Conservation (phyloP, 2,797 vertebrate species). For the Hydrophis major region DNA sequence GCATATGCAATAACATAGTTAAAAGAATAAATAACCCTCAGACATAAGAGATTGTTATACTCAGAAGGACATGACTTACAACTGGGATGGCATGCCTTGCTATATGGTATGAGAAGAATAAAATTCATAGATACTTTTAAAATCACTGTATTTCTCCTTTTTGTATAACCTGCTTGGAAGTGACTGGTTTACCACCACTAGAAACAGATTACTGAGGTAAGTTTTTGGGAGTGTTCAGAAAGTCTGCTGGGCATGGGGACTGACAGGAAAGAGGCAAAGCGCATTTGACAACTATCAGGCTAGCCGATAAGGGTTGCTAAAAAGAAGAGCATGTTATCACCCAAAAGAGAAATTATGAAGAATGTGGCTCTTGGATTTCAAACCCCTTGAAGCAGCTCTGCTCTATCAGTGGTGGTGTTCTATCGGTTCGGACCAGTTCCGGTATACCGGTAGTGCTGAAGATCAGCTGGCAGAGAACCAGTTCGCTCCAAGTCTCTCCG, state of each 20-base stretch:
- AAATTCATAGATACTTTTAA: too few relatives aligned
- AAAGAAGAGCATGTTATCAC: not conserved
- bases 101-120: too few relatives aligned
- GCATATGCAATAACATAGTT: too few relatives aligned
- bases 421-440: too few relatives aligned
- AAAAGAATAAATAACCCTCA: too few relatives aligned
- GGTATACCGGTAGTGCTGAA: too few relatives aligned
- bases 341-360: not conserved
- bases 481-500: too few relatives aligned
- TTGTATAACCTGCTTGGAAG: not conserved
- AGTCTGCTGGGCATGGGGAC: not conserved
- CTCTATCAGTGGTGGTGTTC: too few relatives aligned
- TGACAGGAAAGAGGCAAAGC: not conserved
- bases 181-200: not conserved
- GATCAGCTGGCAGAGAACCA: too few relatives aligned
- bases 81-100: too few relatives aligned
- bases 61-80: too few relatives aligned
- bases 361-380: not conserved
- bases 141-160: not conserved
- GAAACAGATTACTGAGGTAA: not conserved
- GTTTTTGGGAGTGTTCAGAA: not conserved
- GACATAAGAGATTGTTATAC: too few relatives aligned
- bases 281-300: not conserved
- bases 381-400: not conserved
- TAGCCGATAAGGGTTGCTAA: not conserved